phyloP scores from a whole-genome alignment of 2,797 vertebrate species.

The Alfaro cultratus region DNA sequence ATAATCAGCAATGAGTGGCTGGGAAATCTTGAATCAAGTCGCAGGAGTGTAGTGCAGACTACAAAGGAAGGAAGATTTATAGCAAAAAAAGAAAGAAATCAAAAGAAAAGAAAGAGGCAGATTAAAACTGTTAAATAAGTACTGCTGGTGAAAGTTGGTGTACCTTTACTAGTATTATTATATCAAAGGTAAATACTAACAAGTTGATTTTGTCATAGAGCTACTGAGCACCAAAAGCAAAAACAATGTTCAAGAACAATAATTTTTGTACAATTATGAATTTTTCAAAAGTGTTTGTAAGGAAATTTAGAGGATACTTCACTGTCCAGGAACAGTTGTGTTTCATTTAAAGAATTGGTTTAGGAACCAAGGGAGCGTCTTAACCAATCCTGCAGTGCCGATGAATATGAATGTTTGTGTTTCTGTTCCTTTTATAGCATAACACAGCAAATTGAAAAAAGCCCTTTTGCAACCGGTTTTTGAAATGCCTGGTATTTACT shows the following conservation, averaged over 20 bases:
- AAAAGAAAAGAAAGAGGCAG: slow-evolving; percentile 11
- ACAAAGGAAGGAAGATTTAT: slow-evolving; percentile 34
- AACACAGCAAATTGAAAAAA: background rate
- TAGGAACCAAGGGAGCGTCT: background rate
- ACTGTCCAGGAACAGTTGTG: background rate
- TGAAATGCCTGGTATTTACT: background rate
- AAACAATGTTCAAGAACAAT: background rate
- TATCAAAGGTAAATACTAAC: background rate
- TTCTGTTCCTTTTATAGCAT: background rate
- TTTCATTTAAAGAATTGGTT: background rate
- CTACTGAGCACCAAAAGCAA: background rate
- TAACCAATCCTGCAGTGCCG: background rate
- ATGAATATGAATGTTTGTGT: background rate
- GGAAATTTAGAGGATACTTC: background rate
- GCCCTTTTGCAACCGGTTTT: background rate
- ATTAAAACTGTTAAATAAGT: background rate
- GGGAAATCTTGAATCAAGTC: background rate
- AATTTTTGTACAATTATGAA: background rate
- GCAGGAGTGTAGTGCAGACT: slow-evolving; percentile 1
- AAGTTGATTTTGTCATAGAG: background rate
- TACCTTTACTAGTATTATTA: background rate
- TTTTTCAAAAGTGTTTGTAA: background rate
- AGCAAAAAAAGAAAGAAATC: slow-evolving; percentile 43
- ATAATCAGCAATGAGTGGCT: slow-evolving; percentile 22
- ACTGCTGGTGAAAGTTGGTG: background rate